A percentile compares a stretch with the other conserved stretches of the same genome.
phyloP scores from a whole-genome alignment of 2,797 vertebrate species.

The Cossypha niveicapilla region DNA sequence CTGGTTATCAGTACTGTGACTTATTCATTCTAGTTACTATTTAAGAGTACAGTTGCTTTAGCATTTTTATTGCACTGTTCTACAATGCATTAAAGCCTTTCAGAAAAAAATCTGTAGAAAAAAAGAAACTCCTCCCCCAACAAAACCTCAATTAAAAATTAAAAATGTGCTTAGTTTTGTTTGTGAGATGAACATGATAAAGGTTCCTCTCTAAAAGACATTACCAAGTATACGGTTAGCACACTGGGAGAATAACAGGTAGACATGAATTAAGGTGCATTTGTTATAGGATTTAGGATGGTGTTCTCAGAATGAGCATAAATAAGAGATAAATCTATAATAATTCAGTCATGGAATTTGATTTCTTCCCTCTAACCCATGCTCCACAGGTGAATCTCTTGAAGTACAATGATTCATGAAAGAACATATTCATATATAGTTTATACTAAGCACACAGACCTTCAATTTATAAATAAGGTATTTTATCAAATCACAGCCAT shows the following conservation, averaged over 20 bases:
- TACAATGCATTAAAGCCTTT: not conserved
- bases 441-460: not conserved
- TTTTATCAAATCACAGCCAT: not conserved
- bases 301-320: not conserved
- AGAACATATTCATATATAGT: not conserved
- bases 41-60: not conserved
- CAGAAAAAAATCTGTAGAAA: not conserved
- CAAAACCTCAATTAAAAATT: not conserved
- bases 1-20: not conserved
- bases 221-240: not conserved
- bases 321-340: not conserved
- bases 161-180: not conserved
- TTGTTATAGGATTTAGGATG: not conserved
- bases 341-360: not conserved
- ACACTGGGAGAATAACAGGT: not conserved
- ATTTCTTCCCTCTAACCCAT: not conserved
- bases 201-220: not conserved
- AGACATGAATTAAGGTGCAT: not conserved
- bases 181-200: not conserved
- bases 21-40: not conserved
- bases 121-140: accelerated
- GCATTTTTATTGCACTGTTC: not conserved
- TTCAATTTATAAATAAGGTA: not conserved
- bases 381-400: not conserved
- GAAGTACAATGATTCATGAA: not conserved